These are phyloP conservation scores for Drosophila tsacasi DNA, from an alignment of 1,140 invertebrate species.

Conservation along the genomic window DNA sequence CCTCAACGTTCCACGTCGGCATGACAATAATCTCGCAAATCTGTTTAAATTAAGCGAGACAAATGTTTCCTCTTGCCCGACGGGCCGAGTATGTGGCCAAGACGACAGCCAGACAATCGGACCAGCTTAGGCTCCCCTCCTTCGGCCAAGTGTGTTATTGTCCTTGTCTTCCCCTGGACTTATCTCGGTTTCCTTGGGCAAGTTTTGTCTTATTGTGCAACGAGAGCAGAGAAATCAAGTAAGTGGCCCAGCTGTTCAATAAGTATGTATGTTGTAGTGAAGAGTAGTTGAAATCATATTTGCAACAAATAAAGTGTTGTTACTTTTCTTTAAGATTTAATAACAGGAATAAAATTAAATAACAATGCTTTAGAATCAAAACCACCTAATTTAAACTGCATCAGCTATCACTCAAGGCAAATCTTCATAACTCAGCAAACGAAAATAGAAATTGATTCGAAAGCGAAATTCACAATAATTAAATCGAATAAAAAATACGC, in stretches of 20 bases:
- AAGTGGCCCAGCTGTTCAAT: not conserved
- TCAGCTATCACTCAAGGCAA: constrained; percentile 3
- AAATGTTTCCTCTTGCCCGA: constrained; percentile 72
- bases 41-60: constrained; percentile 84
- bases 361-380: not conserved
- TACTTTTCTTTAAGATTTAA: too few species aligned
- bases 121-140: constrained; percentile 27
- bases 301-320: too few species aligned
- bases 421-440: constrained; percentile 28
- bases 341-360: not conserved
- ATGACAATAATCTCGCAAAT: constrained; percentile 84
- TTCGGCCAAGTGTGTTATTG: constrained; percentile 2
- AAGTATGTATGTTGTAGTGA: not conserved
- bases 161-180: constrained; percentile 10
- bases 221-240: constrained; percentile 10
- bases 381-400: not conserved
- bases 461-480: constrained; percentile 52
- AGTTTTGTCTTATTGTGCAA: constrained; percentile 34
- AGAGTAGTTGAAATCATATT: not conserved
- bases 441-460: not conserved
- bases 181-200: constrained; percentile 3
- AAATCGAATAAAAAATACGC: constrained; percentile 71
- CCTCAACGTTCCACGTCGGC: constrained; percentile 80
- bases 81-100: constrained; percentile 57
- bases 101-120: constrained; percentile 50